These are phyloP conservation scores for Coilia nasus DNA, from an alignment of 2,797 vertebrate genomes.

Conservation along the genomic window DNA sequence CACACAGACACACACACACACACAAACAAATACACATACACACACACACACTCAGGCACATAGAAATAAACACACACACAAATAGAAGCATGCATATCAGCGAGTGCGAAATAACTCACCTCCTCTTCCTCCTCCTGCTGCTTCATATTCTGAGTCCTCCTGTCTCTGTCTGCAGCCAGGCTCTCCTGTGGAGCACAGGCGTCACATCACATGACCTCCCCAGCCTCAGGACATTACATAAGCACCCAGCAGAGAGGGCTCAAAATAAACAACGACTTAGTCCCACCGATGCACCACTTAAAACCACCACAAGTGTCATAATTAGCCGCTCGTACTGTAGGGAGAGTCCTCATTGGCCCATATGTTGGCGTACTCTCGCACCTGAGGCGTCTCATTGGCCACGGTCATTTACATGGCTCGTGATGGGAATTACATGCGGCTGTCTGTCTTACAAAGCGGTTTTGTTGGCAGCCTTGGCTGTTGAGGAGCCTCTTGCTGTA, in stretches of 20 bases:
- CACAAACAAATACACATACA: too few relatives aligned
- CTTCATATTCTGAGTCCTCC: slow-evolving; percentile 48
- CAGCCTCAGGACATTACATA: slow-evolving; percentile 31
- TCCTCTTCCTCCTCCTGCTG: slow-evolving; percentile 69
- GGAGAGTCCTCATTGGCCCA: neutral
- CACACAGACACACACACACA: neutral
- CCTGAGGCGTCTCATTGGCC: neutral
- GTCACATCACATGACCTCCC: slow-evolving; percentile 45
- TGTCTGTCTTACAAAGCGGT: neutral
- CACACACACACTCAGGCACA: too few relatives aligned
- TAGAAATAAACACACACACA: too few relatives aligned
- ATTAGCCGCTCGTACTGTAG: neutral
- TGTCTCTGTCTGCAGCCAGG: slow-evolving; percentile 56
- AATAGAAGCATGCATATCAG: neutral
- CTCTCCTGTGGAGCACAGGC: slow-evolving; percentile 65
- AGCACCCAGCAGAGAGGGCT: neutral
- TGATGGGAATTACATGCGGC: neutral
- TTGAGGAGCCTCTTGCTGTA: neutral
- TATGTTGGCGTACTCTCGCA: neutral
- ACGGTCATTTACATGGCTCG: neutral
- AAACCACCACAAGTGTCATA: neutral
- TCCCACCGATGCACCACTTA: neutral
- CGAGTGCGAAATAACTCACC: slow-evolving; percentile 58
- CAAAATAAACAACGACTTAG: slow-evolving; percentile 43
- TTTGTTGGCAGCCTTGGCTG: neutral